Conservation (phyloP, 2,797 vertebrate genomes). For the Danio jaintianensis region DNA sequence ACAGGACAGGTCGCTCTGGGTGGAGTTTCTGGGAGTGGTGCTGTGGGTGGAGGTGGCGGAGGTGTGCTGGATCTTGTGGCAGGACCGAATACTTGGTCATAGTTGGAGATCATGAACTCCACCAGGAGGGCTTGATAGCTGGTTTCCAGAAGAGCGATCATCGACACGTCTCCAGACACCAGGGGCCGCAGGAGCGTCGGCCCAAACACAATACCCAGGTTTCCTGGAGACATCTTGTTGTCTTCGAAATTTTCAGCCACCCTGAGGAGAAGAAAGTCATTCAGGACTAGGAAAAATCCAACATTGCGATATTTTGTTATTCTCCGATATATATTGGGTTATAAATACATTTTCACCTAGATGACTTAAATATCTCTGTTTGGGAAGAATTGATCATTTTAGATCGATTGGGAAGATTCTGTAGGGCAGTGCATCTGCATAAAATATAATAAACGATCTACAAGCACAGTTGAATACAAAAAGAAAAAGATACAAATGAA, state of each 20-base stretch:
- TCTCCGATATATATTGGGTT: too few species aligned
- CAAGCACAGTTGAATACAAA: too few species aligned
- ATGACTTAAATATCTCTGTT: too few species aligned
- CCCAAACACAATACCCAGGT: conserved; percentile 94
- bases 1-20: conserved; percentile 63
- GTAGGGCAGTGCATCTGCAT: too few species aligned
- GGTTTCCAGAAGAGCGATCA: conserved; percentile 86
- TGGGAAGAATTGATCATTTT: too few species aligned
- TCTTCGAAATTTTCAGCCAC: conserved; percentile 86
- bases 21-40: conserved; percentile 73
- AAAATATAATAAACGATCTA: too few species aligned
- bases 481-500: too few species aligned
- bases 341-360: too few species aligned
- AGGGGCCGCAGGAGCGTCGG: conserved; percentile 88
- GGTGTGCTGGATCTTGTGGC: conserved; percentile 65
- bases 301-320: too few species aligned
- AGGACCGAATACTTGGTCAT: conserved; percentile 81
- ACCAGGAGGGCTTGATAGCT: conserved; percentile 88
- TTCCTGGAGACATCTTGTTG: conserved; percentile 94
- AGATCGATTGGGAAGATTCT: too few species aligned
- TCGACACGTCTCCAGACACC: conserved; percentile 75
- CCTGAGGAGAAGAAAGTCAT: conserved; percentile 69
- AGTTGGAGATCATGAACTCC: conserved; percentile 89
- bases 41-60: conserved; percentile 70
- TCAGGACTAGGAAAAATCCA: too few species aligned